Conservation (phyloP, 1,140 invertebrate genomes). For the Lutraria rhynchaena region DNA sequence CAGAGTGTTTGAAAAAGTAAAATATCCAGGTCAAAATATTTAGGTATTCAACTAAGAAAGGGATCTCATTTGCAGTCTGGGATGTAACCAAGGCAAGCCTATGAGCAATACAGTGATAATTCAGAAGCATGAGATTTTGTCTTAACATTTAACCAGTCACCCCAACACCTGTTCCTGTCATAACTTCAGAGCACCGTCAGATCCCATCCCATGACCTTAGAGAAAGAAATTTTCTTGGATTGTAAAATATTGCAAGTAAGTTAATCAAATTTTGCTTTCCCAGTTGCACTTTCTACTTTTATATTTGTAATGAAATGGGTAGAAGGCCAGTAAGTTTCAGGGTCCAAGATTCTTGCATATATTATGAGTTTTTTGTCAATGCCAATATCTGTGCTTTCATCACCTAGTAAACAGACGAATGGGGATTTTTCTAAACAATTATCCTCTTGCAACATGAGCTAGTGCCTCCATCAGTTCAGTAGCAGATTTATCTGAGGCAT, state of each 20-base stretch:
- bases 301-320: conserved; percentile 18
- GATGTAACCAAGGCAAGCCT: conserved; percentile 38
- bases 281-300: conserved; percentile 18
- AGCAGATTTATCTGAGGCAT: conserved; percentile 6
- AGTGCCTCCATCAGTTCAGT: background rate
- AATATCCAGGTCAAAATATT: conserved; percentile 33
- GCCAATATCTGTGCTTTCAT: conserved; percentile 28
- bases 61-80: conserved; percentile 29
- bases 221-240: background rate
- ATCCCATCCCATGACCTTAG: conserved; percentile 36
- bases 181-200: conserved; percentile 48
- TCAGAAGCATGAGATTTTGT: conserved; percentile 32
- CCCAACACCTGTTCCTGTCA: conserved; percentile 24
- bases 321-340: conserved; percentile 25
- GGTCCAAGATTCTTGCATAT: conserved; percentile 15
- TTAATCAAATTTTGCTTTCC: conserved; percentile 9
- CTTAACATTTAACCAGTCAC: conserved; percentile 36
- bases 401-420: background rate
- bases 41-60: conserved; percentile 39
- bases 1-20: conserved; percentile 37
- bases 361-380: conserved; percentile 21
- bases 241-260: background rate
- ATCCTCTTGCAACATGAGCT: too few species aligned
- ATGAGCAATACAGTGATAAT: conserved; percentile 51
- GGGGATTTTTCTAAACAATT: background rate